These are phyloP conservation scores for Triops longicaudatus DNA, from an alignment of 1,140 invertebrate genomes.

Conservation along the genomic window DNA sequence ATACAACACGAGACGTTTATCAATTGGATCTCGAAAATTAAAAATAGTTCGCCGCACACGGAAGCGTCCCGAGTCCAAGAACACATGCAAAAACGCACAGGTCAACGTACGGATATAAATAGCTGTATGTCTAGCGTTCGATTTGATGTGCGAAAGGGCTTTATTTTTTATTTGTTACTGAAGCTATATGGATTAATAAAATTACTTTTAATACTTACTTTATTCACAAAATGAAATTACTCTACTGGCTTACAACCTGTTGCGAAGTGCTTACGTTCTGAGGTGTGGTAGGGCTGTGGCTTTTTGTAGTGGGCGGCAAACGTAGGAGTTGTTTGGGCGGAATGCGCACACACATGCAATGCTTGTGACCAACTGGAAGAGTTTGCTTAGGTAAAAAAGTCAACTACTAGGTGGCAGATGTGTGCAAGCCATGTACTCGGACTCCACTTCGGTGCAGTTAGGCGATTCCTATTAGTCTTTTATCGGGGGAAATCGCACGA, in stretches of 20 bases:
- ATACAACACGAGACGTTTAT: not conserved
- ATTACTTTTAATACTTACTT: not conserved
- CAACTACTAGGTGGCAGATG: too few relatives aligned
- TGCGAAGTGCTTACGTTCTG: not conserved
- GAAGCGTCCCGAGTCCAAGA: not conserved
- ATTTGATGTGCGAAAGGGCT: not conserved
- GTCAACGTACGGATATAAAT: not conserved
- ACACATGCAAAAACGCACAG: not conserved
- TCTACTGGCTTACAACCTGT: not conserved
- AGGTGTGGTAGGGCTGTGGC: constrained; percentile 4
- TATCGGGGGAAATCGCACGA: too few relatives aligned
- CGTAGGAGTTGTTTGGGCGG: not conserved
- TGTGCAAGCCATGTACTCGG: too few relatives aligned
- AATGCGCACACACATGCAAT: not conserved
- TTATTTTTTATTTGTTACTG: too few relatives aligned
- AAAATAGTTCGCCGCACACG: not conserved
- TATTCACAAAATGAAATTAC: not conserved
- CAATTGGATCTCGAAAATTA: not conserved
- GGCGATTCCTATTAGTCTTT: too few relatives aligned
- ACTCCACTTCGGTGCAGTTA: not conserved
- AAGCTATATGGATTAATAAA: too few relatives aligned
- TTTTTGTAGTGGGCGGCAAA: not conserved
- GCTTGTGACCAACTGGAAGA: not conserved
- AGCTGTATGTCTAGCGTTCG: not conserved
- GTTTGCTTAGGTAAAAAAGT: too few relatives aligned